phyloP scores from a whole-genome alignment of 2,797 vertebrate species.

The Benthosema pterotum region DNA sequence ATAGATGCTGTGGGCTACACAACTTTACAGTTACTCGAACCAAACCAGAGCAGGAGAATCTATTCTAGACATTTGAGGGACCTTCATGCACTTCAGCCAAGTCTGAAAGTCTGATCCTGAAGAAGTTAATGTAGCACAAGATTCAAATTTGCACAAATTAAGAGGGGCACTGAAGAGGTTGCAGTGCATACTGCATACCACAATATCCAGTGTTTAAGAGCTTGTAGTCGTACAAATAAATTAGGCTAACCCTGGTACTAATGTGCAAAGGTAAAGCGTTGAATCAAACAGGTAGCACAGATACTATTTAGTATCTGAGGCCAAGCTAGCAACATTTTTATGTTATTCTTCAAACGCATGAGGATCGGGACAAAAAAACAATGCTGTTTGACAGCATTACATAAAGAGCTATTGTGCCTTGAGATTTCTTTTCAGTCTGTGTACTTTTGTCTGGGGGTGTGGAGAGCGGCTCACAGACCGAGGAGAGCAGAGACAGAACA shows the following conservation, averaged over 20 bases:
- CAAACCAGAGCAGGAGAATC: background rate
- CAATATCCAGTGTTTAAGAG: background rate
- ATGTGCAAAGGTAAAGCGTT: slow-evolving; percentile 42
- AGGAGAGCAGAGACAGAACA: slow-evolving; percentile 65
- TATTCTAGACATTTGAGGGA: background rate
- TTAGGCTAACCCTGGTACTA: slow-evolving; percentile 34
- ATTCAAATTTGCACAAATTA: too few relatives aligned
- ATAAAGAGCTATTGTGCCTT: slow-evolving; percentile 77
- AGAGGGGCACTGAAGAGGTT: too few relatives aligned
- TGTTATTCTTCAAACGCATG: slow-evolving; percentile 74
- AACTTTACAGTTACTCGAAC: background rate
- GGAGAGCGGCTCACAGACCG: slow-evolving; percentile 62
- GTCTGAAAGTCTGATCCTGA: too few relatives aligned
- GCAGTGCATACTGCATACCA: too few relatives aligned
- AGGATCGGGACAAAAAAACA: slow-evolving; percentile 61
- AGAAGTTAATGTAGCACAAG: too few relatives aligned
- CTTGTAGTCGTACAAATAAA: slow-evolving; percentile 32
- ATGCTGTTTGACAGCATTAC: slow-evolving; percentile 73
- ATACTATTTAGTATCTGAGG: slow-evolving; percentile 41
- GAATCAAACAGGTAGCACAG: slow-evolving; percentile 45
- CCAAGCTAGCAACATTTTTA: slow-evolving; percentile 67
- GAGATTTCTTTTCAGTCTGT: slow-evolving; percentile 69
- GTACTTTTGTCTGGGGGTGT: slow-evolving; percentile 71
- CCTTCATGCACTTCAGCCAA: too few relatives aligned
- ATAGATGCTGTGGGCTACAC: slow-evolving; percentile 5